A percentile compares a stretch with the other conserved stretches of the same genome.
phyloP scores from a whole-genome alignment of 2,797 vertebrate species.

The Enteromius paludinosus region DNA sequence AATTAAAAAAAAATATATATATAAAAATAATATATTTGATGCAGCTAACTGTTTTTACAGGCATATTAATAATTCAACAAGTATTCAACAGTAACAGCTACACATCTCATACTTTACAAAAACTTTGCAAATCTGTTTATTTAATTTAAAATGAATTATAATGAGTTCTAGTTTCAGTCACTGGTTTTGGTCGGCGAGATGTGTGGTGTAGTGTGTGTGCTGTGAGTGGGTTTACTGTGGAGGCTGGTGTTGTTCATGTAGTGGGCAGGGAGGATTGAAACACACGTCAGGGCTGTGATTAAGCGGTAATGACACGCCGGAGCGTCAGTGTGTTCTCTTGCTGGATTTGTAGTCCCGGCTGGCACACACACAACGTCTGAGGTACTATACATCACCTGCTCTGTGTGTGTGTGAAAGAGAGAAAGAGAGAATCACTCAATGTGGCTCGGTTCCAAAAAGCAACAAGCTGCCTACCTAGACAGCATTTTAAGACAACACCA shows the following conservation, averaged over 20 bases:
- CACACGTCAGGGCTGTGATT: slow-evolving; percentile 73
- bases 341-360: slow-evolving; percentile 74
- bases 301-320: slow-evolving; percentile 76
- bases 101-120: neutral
- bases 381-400: slow-evolving; percentile 73
- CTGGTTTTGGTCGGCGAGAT: neutral
- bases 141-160: neutral
- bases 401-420: neutral
- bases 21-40: neutral
- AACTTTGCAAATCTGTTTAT: neutral
- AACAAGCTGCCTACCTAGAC: neutral
- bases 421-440: neutral
- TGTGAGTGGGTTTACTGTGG: slow-evolving; percentile 70
- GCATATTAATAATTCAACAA: neutral
- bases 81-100: neutral
- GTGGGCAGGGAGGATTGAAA: slow-evolving; percentile 74
- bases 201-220: slow-evolving; percentile 31
- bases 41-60: neutral
- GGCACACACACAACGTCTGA: slow-evolving; percentile 58
- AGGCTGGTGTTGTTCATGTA: slow-evolving; percentile 68
- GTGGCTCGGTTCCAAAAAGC: neutral
- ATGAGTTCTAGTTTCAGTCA: neutral
- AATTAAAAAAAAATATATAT: neutral
- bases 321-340: slow-evolving; percentile 75
- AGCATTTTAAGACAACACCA: slow-evolving; percentile 1